Percentiles rank a stretch among this genome's conserved stretches.
Conservation (phyloP, 2,797 vertebrate species). For the Sphenodon punctatus region DNA sequence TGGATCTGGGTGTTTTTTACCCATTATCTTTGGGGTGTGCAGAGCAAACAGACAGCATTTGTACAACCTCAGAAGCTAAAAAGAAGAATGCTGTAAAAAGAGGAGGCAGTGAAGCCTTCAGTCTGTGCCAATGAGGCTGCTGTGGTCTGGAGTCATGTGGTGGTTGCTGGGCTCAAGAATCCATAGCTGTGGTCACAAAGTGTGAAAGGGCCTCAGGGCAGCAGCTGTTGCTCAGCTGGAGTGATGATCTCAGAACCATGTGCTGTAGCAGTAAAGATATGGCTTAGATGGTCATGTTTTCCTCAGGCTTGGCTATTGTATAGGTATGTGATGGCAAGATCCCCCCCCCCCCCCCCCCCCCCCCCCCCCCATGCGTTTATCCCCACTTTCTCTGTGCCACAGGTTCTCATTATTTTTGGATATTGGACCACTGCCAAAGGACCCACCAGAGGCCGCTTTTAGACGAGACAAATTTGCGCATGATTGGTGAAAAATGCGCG, state of each 20-base stretch:
- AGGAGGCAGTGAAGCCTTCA: rapidly evolving
- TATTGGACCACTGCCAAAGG: no score
- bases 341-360: background rate
- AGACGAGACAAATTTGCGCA: no score
- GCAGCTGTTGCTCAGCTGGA: conserved; percentile 41
- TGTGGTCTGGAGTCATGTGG: background rate
- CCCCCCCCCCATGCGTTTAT: background rate
- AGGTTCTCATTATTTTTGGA: no score
- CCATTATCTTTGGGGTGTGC: no score
- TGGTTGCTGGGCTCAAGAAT: background rate
- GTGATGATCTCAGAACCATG: background rate
- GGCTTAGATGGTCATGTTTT: rapidly evolving
- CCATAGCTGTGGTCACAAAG: background rate
- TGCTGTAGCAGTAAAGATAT: background rate
- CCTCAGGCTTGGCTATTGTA: background rate
- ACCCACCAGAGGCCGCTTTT: no score
- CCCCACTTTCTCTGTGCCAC: no score
- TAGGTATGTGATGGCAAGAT: background rate
- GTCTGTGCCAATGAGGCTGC: rapidly evolving
- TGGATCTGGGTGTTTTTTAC: no score
- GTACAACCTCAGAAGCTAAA: background rate
- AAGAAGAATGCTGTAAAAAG: background rate
- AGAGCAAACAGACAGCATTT: no score
- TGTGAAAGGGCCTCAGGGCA: background rate
- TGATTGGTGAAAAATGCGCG: no score